These are phyloP conservation scores for Eristalis arbustorum DNA, from an alignment of 2,888 invertebrate genomes.

Conservation along the genomic window DNA sequence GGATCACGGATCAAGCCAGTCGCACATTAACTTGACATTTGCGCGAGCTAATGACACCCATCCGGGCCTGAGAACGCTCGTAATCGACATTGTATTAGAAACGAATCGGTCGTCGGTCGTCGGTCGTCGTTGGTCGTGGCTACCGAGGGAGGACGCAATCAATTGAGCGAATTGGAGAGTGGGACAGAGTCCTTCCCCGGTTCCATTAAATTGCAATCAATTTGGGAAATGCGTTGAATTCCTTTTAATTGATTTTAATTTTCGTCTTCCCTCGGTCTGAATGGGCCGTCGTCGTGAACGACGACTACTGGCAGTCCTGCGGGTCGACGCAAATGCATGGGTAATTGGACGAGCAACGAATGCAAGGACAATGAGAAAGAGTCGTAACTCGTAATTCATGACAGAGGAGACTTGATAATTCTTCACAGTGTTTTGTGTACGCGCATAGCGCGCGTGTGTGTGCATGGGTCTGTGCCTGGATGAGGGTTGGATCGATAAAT, in stretches of 20 bases:
- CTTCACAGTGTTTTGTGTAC: not conserved
- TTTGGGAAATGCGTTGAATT: slow-evolving; percentile 51
- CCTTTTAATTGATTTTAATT: slow-evolving; percentile 69
- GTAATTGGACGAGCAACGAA: slow-evolving; percentile 40
- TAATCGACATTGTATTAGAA: slow-evolving; percentile 21
- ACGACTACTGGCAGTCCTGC: slow-evolving; percentile 48
- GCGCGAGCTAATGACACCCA: not conserved
- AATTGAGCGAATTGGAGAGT: not conserved
- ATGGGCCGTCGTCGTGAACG: slow-evolving; percentile 8
- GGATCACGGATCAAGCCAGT: not conserved
- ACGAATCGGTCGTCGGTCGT: slow-evolving; percentile 2
- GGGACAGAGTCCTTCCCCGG: not conserved
- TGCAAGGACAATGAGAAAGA: slow-evolving; percentile 54
- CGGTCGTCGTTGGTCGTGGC: not conserved
- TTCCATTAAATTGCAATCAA: slow-evolving; percentile 64
- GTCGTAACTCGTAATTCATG: slow-evolving; percentile 1
- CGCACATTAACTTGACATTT: slow-evolving; percentile 37
- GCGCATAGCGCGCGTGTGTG: not conserved
- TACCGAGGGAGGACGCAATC: not conserved
- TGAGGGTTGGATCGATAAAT: slow-evolving; percentile 52
- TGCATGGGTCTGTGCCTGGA: slow-evolving; percentile 25
- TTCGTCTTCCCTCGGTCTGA: slow-evolving; percentile 26
- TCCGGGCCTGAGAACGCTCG: not conserved
- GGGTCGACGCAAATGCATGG: slow-evolving; percentile 56
- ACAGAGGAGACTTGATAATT: not conserved